Base-by-base conservation (phyloP, 2,113 vertebrate genomes). In the Bombycilla garrulus region DNA sequence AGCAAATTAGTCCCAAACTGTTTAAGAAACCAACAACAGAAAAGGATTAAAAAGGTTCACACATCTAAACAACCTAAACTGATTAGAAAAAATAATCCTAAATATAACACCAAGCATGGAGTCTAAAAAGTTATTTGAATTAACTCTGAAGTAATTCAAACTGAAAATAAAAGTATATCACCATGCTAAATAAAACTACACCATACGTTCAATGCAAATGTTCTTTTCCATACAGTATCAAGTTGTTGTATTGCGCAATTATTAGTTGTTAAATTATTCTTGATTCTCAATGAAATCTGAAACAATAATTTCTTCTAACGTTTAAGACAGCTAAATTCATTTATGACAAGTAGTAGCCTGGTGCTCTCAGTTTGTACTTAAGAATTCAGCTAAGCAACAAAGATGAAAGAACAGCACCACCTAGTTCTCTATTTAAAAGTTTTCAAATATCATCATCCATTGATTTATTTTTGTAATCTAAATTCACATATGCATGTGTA, bases 341-440 rank as follows among this genome's bases (percentile, higher is more conserved):
- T 88, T 69, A 58, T 67, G 57, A 65, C 81, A 84, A 95, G 28
- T 51, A 86, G 53, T 81, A 76, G 94, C 88, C 78, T 71, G 71
- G 40, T 77, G 85, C 86, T 94, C 88, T 78, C 91, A 88, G 93
- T 57, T 67, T 90, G 80, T 36, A 88, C 82, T 93, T 94, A 95
- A 92, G 89, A 95, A 97, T 83, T 73, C 85, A 93, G 96, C 81
- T 81, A 58, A 96, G 81, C 93, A 78, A 95, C 94, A 98, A 98
- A 97, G 96, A 97, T 97, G 97, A 98, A 97, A 97, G 94, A 98
- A 98, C 95, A 98, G 98, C 98, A 97, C 98, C 98, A 98, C 97
- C 98, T 98, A 98, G 97, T 97, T 95, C 98, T 95, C 92, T 96
- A 51, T 96, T 88, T 86, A 94, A 93, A 97, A 95, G 94, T 96